Evolutionary conservation across 2,113 vertebrate genomes (phyloP), one percentile per base, ranked within the genome.

Genomic region (Clarias macrocephalus): DNA sequence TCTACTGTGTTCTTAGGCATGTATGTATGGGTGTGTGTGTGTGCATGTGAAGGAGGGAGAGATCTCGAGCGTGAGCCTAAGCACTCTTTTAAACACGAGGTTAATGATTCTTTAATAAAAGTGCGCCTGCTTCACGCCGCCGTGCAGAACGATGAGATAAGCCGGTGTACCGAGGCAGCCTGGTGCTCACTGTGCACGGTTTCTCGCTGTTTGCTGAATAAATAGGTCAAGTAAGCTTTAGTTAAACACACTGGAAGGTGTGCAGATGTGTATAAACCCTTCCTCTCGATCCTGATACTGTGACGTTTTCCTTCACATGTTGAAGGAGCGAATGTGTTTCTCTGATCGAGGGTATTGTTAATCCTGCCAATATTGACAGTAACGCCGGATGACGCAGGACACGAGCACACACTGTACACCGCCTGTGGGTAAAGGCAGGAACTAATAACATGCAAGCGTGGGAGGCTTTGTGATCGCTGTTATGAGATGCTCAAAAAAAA

Each of bases 361-460:
- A 56, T 56, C 33, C 85, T 68, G 76, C 48, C 23, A 80, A 86
- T 86, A 86, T 86, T 86, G 85, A 86, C 85, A 19, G 62, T 33
- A 59, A 37, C 3, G 28, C 19, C 5, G 75, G 30, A 80, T 86
- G 85, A 86, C 85, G 85, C 85, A 79, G 59, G 54, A 30, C 2
- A 19, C n/a, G 23, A 19, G 60, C 73, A 79, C 25, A 77, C 59
- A 65, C 59, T 5, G 57, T 37, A 54, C 59, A 54, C 33, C 0
- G 19, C 54, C 10, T 42, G 3, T 23, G 3, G 42, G 33, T 8
- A 12, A 66, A 68, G 28, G 12, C 3, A 33, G 60, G 63, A 65
- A 80, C 52, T 66, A 80, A 59, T 70, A 37, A 80, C 4, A 21
- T 79, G n/a, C 75, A 66, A n/a, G 16, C 21, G 19, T 52, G 13